Evolutionary conservation across 2,113 vertebrate genomes (phyloP).

Genomic region (Strix aluco): DNA sequence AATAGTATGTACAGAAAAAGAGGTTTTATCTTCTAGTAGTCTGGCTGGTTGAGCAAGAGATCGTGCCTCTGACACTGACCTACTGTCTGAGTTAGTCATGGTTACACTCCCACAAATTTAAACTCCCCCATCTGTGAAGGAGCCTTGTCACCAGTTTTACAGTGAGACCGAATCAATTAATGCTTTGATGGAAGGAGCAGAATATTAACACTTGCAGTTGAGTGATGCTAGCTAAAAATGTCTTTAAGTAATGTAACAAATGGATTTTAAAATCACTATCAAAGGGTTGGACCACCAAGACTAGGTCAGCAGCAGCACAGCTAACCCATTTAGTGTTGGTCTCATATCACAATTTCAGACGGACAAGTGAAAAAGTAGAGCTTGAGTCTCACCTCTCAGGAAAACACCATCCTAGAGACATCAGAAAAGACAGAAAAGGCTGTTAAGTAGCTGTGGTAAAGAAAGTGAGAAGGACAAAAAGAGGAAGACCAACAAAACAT

Average conservation of each 20-base stretch:
- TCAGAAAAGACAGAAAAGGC: not conserved
- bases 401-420: not conserved
- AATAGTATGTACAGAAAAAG: not conserved
- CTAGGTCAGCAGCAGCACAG: not conserved
- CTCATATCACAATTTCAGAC: not conserved
- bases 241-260: slow-evolving; percentile 4
- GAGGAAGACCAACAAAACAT: not conserved
- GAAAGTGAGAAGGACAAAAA: not conserved
- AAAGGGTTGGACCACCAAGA: not conserved
- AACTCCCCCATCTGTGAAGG: slow-evolving; percentile 51
- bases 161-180: slow-evolving; percentile 52
- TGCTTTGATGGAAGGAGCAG: not conserved
- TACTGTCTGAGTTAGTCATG: slow-evolving; percentile 43
- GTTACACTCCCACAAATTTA: slow-evolving; percentile 39
- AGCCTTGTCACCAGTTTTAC: slow-evolving; percentile 36
- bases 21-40: slow-evolving; percentile 10
- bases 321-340: not conserved
- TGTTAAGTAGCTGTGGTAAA: not conserved
- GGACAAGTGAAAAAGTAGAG: not conserved
- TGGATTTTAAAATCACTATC: not conserved
- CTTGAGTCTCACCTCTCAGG: not conserved
- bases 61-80: slow-evolving; percentile 48
- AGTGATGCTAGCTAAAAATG: slow-evolving; percentile 23
- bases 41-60: slow-evolving; percentile 25
- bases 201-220: slow-evolving; percentile 33